Base-by-base conservation (phyloP, 37 sponge, comb jelly and placozoan species). In the Amphimedon queenslandica region DNA sequence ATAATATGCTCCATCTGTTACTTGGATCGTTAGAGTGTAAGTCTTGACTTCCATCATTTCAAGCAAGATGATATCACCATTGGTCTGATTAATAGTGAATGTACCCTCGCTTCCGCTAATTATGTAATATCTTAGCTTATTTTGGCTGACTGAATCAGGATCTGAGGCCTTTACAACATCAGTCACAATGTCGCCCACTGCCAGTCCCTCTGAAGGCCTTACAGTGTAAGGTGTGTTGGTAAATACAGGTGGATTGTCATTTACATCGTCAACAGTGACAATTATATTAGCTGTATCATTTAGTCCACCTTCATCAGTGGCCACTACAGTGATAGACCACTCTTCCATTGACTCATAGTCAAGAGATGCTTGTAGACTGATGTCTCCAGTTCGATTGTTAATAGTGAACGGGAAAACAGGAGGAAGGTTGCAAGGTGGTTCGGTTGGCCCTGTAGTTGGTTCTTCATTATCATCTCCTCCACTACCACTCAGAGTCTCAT, bases 271-370 rank as follows among this genome's bases (percentile, higher is more conserved):
- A 13, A 75, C 63, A 10, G 33, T 57, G 18, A 61, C 63, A 3
- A 16, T 31, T 18, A 61, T 37, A 34, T 64, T 72, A 4, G 65
- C 31, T 38, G 42, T 73, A 55, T 70, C 78, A 25, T 47, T 29
- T 11, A 77, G 64, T 23, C 70, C 29, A 0, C 71, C 92, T 1
- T 70, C 60, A 41, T 92, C 88, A 10, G 36, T 57, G 11, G 88
- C 88, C 2, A 73, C 63, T 13, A 83, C 84, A 58, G 58, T 61
- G 11, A 92, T 58, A 1, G 27, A 64, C 67, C 83, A 83, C 24
- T 32, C 29, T 21, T 51, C 73, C 20, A 40, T 29, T 6, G 34
- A 66, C 39, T 92, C 92, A 76, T 71, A 87, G 51, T 92, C 92
- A 1, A 92, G 57, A n/a, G 4, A 27, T 20, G 57, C 37, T 1